Evolutionary conservation across 2,888 invertebrate species (phyloP).

Genomic region (Cyclophora albipunctata): DNA sequence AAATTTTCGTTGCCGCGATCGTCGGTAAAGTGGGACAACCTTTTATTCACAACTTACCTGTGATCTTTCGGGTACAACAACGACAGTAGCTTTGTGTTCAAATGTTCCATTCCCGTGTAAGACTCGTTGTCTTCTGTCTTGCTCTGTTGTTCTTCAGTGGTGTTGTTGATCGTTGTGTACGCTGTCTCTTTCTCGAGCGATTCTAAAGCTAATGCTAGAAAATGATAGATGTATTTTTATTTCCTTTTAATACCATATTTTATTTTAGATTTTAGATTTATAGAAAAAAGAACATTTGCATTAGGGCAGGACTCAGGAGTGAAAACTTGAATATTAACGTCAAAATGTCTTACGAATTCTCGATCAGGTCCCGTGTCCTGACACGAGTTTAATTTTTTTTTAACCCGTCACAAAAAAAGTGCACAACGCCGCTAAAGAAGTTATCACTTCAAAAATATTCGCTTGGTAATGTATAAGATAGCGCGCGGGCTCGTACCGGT

Average conservation of each 20-base stretch:
- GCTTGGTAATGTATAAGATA: background rate
- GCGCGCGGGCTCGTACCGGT: background rate
- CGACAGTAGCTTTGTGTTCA: slow-evolving; percentile 76
- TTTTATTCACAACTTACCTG: slow-evolving; percentile 33
- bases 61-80: slow-evolving; percentile 79
- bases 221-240: background rate
- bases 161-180: slow-evolving; percentile 41
- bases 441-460: background rate
- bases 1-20: no score
- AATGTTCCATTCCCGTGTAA: slow-evolving; percentile 74
- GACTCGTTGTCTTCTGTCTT: slow-evolving; percentile 53
- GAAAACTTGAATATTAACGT: no score
- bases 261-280: background rate
- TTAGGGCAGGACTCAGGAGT: background rate
- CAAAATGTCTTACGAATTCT: no score
- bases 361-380: no score
- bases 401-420: background rate
- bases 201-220: slow-evolving; percentile 47
- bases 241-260: no score
- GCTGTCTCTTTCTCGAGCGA: slow-evolving; percentile 62
- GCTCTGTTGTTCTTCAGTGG: slow-evolving; percentile 28
- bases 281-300: background rate
- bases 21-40: background rate
- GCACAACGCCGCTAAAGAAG: no score
- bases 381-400: background rate